These are phyloP conservation scores for Aphelenchoides avenae DNA, from an alignment of 1,140 invertebrate genomes.

Conservation along the genomic window DNA sequence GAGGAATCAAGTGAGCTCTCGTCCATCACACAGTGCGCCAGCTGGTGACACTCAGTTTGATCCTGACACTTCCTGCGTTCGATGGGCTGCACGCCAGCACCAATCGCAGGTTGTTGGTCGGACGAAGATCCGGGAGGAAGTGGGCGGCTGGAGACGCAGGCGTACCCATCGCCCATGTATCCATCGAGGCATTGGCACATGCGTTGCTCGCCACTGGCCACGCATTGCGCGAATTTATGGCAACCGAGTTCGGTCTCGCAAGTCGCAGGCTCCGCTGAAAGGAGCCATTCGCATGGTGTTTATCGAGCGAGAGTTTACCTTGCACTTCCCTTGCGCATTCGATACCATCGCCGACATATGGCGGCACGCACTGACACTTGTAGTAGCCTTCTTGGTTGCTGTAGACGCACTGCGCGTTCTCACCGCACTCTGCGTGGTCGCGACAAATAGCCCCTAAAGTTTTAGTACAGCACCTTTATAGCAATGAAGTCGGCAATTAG, in stretches of 20 bases:
- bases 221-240: conserved; percentile 69
- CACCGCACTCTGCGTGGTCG: conserved; percentile 78
- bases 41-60: conserved; percentile 18
- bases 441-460: conserved; percentile 63
- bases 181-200: conserved; percentile 24
- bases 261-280: conserved; percentile 8
- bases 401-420: conserved; percentile 74
- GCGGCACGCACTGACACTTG: conserved; percentile 73
- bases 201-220: conserved; percentile 63
- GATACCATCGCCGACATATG: conserved; percentile 75
- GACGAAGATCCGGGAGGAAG: background rate
- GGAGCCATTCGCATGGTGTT: too few relatives aligned
- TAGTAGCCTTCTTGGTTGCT: conserved; percentile 66
- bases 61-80: conserved; percentile 7
- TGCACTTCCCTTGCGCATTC: conserved; percentile 63
- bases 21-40: conserved; percentile 16
- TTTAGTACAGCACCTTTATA: too few relatives aligned
- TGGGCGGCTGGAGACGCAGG: conserved; percentile 15
- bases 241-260: conserved; percentile 71
- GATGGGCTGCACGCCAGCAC: too few relatives aligned
- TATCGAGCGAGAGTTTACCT: background rate
- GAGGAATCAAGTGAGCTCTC: conserved; percentile 3
- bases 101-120: too few relatives aligned
- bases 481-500: too few relatives aligned
- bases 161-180: conserved; percentile 15